Percentiles rank a stretch among this genome's conserved stretches.
Conservation (phyloP, 1,140 invertebrate genomes). For the Riptortus pedestris region DNA sequence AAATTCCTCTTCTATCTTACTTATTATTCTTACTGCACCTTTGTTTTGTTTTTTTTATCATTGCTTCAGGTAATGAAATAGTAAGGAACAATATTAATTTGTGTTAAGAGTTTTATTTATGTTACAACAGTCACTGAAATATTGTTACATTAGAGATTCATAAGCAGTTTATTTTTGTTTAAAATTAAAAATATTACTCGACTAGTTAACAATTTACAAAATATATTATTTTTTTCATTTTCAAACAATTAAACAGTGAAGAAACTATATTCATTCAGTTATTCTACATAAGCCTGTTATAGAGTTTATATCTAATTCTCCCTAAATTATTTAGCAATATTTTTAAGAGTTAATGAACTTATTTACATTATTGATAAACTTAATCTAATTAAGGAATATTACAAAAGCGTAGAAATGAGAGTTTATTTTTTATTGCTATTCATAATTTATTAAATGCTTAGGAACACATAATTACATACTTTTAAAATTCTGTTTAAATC, state of each 20-base stretch:
- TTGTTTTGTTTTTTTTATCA: no score
- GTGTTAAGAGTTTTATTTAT: conserved; percentile 16
- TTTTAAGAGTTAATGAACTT: not conserved
- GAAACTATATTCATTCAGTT: not conserved
- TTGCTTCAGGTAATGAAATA: no score
- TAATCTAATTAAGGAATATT: not conserved
- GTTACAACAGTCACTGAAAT: not conserved
- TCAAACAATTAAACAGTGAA: not conserved
- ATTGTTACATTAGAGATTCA: not conserved
- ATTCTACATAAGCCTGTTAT: no score
- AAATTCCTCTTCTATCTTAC: no score
- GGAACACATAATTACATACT: no score
- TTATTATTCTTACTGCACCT: no score
- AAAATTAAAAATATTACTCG: not conserved
- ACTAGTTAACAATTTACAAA: not conserved
- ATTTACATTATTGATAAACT: not conserved
- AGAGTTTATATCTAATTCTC: not conserved
- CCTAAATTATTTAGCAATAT: not conserved
- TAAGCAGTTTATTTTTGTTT: not conserved
- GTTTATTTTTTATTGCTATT: no score
- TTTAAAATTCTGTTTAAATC: not conserved
- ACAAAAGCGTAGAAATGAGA: no score
- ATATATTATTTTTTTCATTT: not conserved
- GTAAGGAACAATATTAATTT: no score
- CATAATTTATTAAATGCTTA: no score